Base-by-base conservation (phyloP, 1,140 invertebrate genomes). In the Megathymus violae region DNA sequence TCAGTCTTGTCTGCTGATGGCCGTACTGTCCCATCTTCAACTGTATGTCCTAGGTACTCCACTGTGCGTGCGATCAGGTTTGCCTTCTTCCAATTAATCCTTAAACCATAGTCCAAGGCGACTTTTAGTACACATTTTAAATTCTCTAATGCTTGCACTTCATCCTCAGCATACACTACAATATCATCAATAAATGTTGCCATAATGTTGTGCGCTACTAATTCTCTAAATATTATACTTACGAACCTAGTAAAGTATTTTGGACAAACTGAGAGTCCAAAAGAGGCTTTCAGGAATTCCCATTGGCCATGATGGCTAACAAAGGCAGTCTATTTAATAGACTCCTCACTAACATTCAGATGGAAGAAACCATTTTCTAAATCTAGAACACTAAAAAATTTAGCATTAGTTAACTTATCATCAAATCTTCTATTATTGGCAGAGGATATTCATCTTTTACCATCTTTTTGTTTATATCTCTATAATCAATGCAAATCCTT, bases 81-180 rank as follows among this genome's bases (percentile, higher is more conserved):
- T 17, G 77, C 80, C 56, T 91, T 91, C 44, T 85, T 81, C 75
- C 73, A 71, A 14, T 84, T 85, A 0, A 89, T 68, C 38, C 73
- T 38, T 40, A 91, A 66, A 3, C 80, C 85, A 72, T 82, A 81
- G 0, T 85, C 54, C 0, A 46, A 61, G 5, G 83, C 71, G 0
- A 66, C 52, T 5, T 58, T 5, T 1, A 88, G 41, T 2, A 82
- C 76, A 43, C 52, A 9, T 46, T 66, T 52, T 0, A 69, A 25
- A 34, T 43, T 11, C 22, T 34, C 3, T 5, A 64, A 3, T 13
- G 19, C 67, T 14, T 69, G n/a, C 3, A 36, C 13, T 11, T 64
- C 34, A 43, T 38, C 17, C 25, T 40, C 1, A 4, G 65, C 43
- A 11, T 25, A 27, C 16, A 69, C 48, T 1, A 69, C 10, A 1